Percentiles rank a stretch among this genome's conserved stretches.
These are phyloP conservation scores for Eupithecia pulchellata DNA, from an alignment of 2,888 invertebrate species.

Conservation along the genomic window DNA sequence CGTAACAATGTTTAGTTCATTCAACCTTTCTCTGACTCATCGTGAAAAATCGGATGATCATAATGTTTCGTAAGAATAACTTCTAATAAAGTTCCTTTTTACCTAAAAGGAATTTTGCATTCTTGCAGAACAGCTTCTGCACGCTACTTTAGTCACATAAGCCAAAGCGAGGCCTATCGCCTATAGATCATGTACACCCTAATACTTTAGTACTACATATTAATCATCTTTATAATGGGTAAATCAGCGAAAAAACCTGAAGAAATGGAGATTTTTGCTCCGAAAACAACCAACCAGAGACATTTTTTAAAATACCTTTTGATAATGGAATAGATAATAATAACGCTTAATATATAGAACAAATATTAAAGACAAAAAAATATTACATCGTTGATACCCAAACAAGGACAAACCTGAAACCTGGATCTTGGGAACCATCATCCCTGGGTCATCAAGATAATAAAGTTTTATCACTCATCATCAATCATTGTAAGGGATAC, in stretches of 20 bases:
- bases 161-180: slow-evolving; percentile 10
- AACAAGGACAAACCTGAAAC: too few species aligned
- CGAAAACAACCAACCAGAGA: background rate
- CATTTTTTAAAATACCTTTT: too few species aligned
- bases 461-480: too few species aligned
- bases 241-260: background rate
- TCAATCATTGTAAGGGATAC: too few species aligned
- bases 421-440: too few species aligned
- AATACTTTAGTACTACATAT: slow-evolving; percentile 5
- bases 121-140: slow-evolving; percentile 21
- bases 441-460: too few species aligned
- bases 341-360: too few species aligned
- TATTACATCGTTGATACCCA: too few species aligned
- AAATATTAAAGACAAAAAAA: too few species aligned
- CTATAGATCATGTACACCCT: slow-evolving; percentile 22
- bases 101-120: slow-evolving; percentile 12
- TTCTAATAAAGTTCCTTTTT: background rate
- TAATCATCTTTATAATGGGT: background rate
- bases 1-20: slow-evolving; percentile 13
- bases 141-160: slow-evolving; percentile 39
- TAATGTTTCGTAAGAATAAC: slow-evolving; percentile 17
- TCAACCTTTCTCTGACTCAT: slow-evolving; percentile 25
- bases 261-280: background rate
- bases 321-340: too few species aligned
- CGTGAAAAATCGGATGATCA: slow-evolving; percentile 9